A percentile compares a stretch with the other conserved stretches of the same genome.
These are phyloP conservation scores for Scaptomyza parva DNA, from an alignment of 2,888 invertebrate species.

Conservation along the genomic window DNA sequence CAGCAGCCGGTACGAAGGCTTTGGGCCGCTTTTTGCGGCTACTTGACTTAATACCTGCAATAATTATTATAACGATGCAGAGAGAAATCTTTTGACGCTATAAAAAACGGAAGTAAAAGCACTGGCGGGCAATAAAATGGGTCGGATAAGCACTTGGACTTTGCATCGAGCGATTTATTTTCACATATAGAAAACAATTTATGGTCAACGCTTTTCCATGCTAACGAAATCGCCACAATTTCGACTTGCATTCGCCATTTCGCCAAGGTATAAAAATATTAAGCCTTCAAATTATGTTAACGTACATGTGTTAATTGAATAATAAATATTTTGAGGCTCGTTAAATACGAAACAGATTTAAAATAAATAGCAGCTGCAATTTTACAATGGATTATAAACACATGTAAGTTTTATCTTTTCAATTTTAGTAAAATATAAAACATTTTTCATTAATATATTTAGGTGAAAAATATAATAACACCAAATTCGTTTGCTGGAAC, in stretches of 20 bases:
- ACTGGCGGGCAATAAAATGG: slow-evolving; percentile 68
- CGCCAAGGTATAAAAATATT: neutral
- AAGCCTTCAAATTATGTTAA: neutral
- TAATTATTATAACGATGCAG: slow-evolving; percentile 78
- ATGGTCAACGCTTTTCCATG: slow-evolving; percentile 32
- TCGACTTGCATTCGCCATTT: slow-evolving; percentile 18
- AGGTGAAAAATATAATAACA: neutral
- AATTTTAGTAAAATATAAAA: neutral
- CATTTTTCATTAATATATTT: neutral
- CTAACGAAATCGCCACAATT: slow-evolving; percentile 15
- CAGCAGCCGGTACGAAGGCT: slow-evolving; percentile 20
- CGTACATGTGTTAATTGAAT: neutral
- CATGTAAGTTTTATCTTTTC: neutral
- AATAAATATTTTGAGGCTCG: slow-evolving; percentile 4
- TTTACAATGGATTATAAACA: neutral
- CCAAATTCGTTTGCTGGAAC: slow-evolving; percentile 38
- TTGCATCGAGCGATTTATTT: slow-evolving; percentile 76
- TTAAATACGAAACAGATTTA: neutral
- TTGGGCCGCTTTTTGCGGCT: slow-evolving; percentile 65
- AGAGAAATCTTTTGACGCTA: slow-evolving; percentile 62
- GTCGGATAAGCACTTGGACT: slow-evolving; percentile 75
- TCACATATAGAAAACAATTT: slow-evolving; percentile 64
- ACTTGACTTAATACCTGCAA: slow-evolving; percentile 80
- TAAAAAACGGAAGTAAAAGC: slow-evolving; percentile 57
- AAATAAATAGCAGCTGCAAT: neutral